These are phyloP conservation scores for Cynaeus angustus DNA, from an alignment of 2,888 invertebrate genomes.

Conservation along the genomic window DNA sequence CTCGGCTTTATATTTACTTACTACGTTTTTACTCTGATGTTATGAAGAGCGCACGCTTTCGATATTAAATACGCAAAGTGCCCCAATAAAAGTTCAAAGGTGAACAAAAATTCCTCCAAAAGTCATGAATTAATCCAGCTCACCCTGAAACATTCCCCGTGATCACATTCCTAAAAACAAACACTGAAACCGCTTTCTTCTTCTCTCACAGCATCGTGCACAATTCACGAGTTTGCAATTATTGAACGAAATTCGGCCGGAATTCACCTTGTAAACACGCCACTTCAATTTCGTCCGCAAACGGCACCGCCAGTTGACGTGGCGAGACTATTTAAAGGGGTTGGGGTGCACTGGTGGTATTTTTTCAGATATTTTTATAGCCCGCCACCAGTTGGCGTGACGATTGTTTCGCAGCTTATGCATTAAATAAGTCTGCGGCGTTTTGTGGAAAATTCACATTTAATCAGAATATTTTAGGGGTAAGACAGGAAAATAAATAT, in stretches of 20 bases:
- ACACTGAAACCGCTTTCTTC: neutral
- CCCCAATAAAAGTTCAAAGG: neutral
- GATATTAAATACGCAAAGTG: conserved; percentile 34
- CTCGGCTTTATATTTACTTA: conserved; percentile 47
- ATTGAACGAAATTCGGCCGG: conserved; percentile 48
- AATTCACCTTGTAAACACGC: conserved; percentile 42
- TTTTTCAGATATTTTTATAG: conserved; percentile 41
- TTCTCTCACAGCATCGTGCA: conserved; percentile 2
- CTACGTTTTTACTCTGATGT: conserved; percentile 38
- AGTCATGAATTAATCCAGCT: too few relatives aligned
- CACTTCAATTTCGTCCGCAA: conserved; percentile 28
- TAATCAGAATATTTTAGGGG: conserved; percentile 29
- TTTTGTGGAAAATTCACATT: conserved; percentile 15
- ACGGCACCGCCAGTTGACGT: conserved; percentile 37
- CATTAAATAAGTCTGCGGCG: conserved; percentile 21
- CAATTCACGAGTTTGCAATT: conserved; percentile 24
- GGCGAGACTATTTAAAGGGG: conserved; percentile 37
- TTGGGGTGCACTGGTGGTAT: conserved; percentile 21
- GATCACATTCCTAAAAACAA: neutral
- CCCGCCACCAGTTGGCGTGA: conserved; percentile 47
- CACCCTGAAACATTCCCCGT: too few relatives aligned
- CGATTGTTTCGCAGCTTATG: conserved; percentile 34
- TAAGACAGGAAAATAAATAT: conserved; percentile 22
- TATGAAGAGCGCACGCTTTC: conserved; percentile 30
- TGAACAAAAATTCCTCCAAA: too few relatives aligned